Percentiles rank a stretch among this genome's conserved stretches.
Evolutionary conservation across 2,797 vertebrate genomes (phyloP).

Genomic region (Clamator glandarius): DNA sequence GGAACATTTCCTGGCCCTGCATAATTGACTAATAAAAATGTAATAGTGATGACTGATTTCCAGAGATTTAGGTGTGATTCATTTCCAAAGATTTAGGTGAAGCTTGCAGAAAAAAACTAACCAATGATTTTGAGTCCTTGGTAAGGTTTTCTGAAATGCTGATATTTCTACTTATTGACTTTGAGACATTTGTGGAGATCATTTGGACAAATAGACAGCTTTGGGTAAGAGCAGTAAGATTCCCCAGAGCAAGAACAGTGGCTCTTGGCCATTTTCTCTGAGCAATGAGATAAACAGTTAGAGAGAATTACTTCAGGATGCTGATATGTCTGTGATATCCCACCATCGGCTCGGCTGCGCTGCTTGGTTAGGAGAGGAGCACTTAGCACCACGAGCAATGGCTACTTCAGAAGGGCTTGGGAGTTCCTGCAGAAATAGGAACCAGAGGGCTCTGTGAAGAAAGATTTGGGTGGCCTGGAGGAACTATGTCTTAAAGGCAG

Average conservation of each 20-base stretch:
- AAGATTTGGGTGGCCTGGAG: not conserved
- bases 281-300: not conserved
- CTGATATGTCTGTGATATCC: not conserved
- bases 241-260: not conserved
- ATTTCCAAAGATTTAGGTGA: not conserved
- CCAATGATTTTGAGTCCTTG: not conserved
- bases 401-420: not conserved
- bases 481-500: not conserved
- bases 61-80: not conserved
- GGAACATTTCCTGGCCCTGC: not conserved
- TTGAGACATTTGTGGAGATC: not conserved
- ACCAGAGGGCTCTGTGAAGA: not conserved
- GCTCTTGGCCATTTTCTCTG: not conserved
- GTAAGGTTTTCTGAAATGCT: not conserved
- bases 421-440: not conserved
- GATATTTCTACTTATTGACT: not conserved
- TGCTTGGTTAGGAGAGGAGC: rapidly evolving
- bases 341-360: not conserved
- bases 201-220: not conserved
- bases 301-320: not conserved
- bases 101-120: not conserved
- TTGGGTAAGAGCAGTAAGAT: not conserved
- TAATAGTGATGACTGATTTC: not conserved
- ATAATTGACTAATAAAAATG: not conserved
- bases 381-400: not conserved